Evolutionary conservation across 2,113 vertebrate species (phyloP).

Genomic region (Paraplagusia blochii): DNA sequence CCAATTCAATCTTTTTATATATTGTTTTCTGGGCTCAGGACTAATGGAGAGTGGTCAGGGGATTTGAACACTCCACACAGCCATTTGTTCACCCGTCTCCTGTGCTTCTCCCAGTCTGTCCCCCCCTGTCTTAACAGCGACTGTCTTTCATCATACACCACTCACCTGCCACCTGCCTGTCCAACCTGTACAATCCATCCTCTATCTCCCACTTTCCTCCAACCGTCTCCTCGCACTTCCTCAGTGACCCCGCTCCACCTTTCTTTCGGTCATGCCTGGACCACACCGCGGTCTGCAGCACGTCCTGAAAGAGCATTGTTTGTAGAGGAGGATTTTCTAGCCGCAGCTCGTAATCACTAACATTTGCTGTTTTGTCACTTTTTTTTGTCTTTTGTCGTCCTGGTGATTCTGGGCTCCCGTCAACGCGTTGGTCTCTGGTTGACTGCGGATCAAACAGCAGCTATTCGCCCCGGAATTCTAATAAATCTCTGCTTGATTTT

Average conservation of each 20-base stretch:
- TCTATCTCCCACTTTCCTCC: conserved; percentile 47
- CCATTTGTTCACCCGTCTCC: conserved; percentile 55
- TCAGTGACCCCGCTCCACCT: conserved; percentile 27
- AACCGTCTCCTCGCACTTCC: conserved; percentile 37
- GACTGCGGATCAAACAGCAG: conserved; percentile 60
- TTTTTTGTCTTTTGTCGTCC: conserved; percentile 26
- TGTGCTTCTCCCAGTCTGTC: conserved; percentile 28
- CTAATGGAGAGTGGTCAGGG: conserved; percentile 50
- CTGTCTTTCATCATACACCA: conserved; percentile 61
- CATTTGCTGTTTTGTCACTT: conserved; percentile 20
- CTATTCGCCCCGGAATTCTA: conserved; percentile 72
- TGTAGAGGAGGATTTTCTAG: conserved; percentile 45
- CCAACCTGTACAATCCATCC: conserved; percentile 55
- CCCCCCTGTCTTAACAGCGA: conserved; percentile 20
- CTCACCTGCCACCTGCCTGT: conserved; percentile 57
- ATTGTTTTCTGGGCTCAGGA: conserved; percentile 36
- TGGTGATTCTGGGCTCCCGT: conserved; percentile 52
- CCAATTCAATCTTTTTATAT: conserved; percentile 41
- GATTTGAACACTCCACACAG: conserved; percentile 50
- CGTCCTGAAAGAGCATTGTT: conserved; percentile 55
- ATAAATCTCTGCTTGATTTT: conserved; percentile 69
- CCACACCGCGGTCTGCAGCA: conserved; percentile 57
- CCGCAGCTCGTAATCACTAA: conserved; percentile 37
- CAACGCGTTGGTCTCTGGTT: conserved; percentile 55
- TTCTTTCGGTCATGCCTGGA: conserved; percentile 32